Conservation (phyloP, 1,140 invertebrate species). For the Lucilia sericata region DNA sequence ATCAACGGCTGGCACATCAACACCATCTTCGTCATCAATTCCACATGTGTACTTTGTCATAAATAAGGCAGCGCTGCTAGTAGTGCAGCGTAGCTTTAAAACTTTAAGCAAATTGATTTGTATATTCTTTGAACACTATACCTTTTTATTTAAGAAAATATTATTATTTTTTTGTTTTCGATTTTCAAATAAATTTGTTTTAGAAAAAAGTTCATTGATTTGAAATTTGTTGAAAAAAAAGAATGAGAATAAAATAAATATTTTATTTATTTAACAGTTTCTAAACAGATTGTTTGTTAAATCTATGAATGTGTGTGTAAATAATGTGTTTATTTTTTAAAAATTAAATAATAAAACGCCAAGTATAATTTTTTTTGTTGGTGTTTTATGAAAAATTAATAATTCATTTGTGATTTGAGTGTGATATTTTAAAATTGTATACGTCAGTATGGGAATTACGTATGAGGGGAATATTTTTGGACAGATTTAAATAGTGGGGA, state of each 20-base stretch:
- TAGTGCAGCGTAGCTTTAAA: not conserved
- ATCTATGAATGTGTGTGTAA: no score
- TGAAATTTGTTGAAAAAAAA: not conserved
- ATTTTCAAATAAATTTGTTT: conserved; percentile 10
- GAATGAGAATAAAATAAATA: no score
- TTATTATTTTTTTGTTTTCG: not conserved
- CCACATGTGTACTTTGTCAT: conserved; percentile 5
- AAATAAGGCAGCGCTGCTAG: not conserved
- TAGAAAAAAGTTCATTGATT: conserved; percentile 24
- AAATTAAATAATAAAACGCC: no score
- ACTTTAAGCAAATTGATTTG: not conserved
- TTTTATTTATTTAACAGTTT: no score
- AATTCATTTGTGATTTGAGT: no score
- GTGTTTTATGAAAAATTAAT: no score
- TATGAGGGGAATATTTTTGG: not conserved
- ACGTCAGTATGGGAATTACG: no score
- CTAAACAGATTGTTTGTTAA: no score
- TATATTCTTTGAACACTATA: not conserved
- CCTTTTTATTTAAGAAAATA: not conserved
- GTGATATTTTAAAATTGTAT: no score
- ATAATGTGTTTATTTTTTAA: no score
- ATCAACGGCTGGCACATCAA: not conserved
- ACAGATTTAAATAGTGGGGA: no score
- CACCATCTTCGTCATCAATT: not conserved
- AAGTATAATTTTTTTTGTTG: no score